Evolutionary conservation across 1,140 invertebrate species (phyloP).

Genomic region (Parasteatoda tepidariorum): DNA sequence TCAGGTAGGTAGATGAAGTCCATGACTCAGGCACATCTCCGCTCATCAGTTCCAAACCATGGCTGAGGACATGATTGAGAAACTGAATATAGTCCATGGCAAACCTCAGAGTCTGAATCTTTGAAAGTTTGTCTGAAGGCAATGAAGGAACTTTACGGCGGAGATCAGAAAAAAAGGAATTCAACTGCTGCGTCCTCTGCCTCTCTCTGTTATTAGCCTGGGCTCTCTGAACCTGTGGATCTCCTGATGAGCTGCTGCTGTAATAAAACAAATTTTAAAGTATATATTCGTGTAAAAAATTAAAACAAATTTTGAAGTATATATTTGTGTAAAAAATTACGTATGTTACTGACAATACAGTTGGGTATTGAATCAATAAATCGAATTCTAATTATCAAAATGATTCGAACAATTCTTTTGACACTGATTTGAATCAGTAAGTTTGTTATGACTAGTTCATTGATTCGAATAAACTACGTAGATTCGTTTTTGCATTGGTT

Average conservation of each 20-base stretch:
- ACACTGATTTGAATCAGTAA: no score
- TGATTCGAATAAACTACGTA: no score
- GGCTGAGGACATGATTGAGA: constrained; percentile 82
- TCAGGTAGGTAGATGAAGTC: constrained; percentile 78
- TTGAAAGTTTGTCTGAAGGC: constrained; percentile 97
- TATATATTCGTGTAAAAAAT: no score
- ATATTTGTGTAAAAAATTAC: no score
- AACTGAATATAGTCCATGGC: constrained; percentile 95
- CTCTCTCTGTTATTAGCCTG: constrained; percentile 96
- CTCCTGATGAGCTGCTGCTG: background rate
- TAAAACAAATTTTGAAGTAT: no score
- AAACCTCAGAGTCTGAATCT: constrained; percentile 96
- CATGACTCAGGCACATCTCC: constrained; percentile 65
- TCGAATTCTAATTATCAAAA: no score
- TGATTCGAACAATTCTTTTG: no score
- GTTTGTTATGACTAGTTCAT: no score
- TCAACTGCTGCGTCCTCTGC: constrained; percentile 95
- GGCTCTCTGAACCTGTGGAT: constrained; percentile 77
- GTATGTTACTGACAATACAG: no score
- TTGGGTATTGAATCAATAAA: no score
- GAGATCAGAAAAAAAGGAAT: constrained; percentile 93
- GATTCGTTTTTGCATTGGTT: no score
- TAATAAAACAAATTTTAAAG: no score
- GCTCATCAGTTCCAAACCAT: constrained; percentile 65
- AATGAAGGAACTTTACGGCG: constrained; percentile 95